A percentile compares a stretch with the other conserved stretches of the same genome.
Evolutionary conservation across 2,888 invertebrate species (phyloP).

Genomic region (Tridacna gigas): DNA sequence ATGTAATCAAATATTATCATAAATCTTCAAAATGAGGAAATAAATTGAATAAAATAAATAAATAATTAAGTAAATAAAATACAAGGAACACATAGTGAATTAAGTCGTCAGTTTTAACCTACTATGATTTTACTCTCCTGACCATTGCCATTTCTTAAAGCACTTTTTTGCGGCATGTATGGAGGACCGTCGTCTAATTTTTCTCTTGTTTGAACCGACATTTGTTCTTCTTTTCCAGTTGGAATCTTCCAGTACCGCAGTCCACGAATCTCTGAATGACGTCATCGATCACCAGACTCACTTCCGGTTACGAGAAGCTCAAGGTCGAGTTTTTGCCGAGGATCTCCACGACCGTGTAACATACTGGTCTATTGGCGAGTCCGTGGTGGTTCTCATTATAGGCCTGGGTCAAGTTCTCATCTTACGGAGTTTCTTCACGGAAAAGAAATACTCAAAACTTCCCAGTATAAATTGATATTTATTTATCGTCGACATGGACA

Average conservation of each 20-base stretch:
- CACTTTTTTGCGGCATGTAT: no score
- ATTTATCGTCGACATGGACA: not conserved
- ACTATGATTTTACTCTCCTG: no score
- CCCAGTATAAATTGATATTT: conserved; percentile 14
- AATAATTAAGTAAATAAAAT: no score
- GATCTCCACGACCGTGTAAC: conserved; percentile 95
- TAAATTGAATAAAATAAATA: no score
- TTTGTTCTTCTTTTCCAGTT: conserved; percentile 87
- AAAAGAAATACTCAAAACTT: conserved; percentile 85
- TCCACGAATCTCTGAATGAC: conserved; percentile 94
- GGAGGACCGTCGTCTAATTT: no score
- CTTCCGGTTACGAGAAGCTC: conserved; percentile 96
- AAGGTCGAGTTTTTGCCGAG: conserved; percentile 97
- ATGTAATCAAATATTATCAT: no score
- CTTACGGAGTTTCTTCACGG: conserved; percentile 95
- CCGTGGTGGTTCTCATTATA: conserved; percentile 92
- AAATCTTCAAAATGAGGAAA: no score
- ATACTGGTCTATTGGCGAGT: conserved; percentile 94
- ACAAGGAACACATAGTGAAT: no score
- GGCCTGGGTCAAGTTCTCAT: conserved; percentile 95
- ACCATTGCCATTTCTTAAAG: no score
- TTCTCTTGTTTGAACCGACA: not conserved
- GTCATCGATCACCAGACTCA: conserved; percentile 98
- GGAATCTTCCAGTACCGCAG: conserved; percentile 95
- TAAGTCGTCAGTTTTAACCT: no score